Evolutionary conservation across 2,113 vertebrate species (phyloP), one percentile per base, ranked within the genome.

Genomic region (Aldabrachelys gigantea): DNA sequence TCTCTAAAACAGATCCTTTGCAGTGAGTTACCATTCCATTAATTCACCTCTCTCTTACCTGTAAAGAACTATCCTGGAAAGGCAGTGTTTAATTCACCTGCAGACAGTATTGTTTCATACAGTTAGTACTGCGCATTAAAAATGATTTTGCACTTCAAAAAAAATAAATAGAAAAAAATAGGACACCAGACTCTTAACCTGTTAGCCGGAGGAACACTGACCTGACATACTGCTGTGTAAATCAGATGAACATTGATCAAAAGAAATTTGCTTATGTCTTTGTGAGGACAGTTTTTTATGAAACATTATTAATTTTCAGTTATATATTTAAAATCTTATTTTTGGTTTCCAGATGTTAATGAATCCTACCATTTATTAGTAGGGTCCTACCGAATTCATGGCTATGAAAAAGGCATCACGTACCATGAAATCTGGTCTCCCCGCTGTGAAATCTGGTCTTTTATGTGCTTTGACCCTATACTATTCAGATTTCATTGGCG

Each of bases 21-120:
- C 93, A 93, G 4, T 91, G 69, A 87, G 31, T 89, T 5, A 47
- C 25, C 80, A 62, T 92, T 50, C 13, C 56, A 35, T 54, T 87
- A 89, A 89, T 94, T 96, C 83, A 59, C 69, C 91, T 16, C 21
- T 47, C 8, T 1, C 22, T 72, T 89, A 94, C 84, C 50, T 84
- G 62, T 89, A 80, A 93, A 84, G 53, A 21, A 41, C 79, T 2
- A 14, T 93, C 95, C 89, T 35, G 96, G 88, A 82, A n/a, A 85
- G 14, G 22, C 7, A 49, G 4, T 76, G 59, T 89, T 90, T 87
- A 90, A 90, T 86, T 96, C 41, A 54, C 76, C 38, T 85, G 25
- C 8, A 50, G 94, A 41, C 10, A 91, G 27, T 92, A 85, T 88
- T 90, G 19, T 85, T 96, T 96, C n/a, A 47, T 78, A 49, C 22